A percentile compares a stretch with the other conserved stretches of the same genome.
These are phyloP conservation scores for Aphodius sticticus DNA, from an alignment of 2,888 invertebrate genomes.

Conservation along the genomic window DNA sequence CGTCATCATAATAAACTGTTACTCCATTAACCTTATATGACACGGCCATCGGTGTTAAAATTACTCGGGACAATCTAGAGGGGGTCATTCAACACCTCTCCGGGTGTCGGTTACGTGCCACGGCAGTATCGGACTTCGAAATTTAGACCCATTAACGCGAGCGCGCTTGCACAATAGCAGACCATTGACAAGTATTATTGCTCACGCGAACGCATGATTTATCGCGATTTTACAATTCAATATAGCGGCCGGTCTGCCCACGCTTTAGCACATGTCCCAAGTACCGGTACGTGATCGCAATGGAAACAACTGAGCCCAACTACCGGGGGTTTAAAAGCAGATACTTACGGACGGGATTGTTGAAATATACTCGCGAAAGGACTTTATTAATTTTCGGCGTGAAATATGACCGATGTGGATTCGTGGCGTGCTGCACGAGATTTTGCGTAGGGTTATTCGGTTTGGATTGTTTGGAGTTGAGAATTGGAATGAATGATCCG, in stretches of 20 bases:
- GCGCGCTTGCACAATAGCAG: not conserved
- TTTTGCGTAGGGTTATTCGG: not conserved
- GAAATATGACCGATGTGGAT: not conserved
- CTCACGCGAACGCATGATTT: not conserved
- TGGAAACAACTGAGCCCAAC: not conserved
- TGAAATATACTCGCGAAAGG: not conserved
- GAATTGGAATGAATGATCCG: too few species aligned
- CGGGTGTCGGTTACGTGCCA: not conserved
- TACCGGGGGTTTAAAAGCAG: not conserved
- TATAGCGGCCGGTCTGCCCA: not conserved
- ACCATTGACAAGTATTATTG: conserved; percentile 4
- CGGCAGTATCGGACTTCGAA: not conserved
- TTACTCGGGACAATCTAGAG: not conserved
- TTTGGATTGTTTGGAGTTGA: not conserved
- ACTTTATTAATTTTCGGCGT: conserved; percentile 11
- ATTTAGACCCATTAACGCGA: not conserved
- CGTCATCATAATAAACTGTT: not conserved
- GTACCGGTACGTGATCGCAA: not conserved
- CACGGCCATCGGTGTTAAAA: not conserved
- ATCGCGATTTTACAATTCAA: not conserved
- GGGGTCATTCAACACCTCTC: not conserved
- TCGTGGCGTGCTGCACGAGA: not conserved
- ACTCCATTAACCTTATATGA: not conserved
- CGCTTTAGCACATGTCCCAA: not conserved
- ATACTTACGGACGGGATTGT: not conserved